Base-by-base conservation (phyloP, 2,888 invertebrate species). In the Harpagoxenus sublaevis region DNA sequence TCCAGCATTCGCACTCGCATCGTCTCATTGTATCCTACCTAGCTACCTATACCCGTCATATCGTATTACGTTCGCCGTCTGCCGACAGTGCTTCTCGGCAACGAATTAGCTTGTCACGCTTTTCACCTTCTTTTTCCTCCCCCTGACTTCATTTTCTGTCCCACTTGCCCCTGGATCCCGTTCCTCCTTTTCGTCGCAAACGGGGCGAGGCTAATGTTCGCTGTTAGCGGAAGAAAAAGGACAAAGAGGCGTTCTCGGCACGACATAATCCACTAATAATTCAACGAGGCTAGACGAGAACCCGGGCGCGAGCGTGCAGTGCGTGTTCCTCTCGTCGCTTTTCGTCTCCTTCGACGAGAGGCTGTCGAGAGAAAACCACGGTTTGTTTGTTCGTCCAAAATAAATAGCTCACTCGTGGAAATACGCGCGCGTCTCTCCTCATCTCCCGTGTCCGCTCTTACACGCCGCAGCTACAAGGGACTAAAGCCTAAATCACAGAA, bases 381-480 rank as follows among this genome's bases (percentile, higher is more conserved):
- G 92, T 91, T 90, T 92, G 91, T 92, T 92, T 92, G 88, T 91
- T 83, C 91, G 87, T 85, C 87, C 91, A 89, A 89, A 89, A 92
- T 92, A 92, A 92, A 92, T 91, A 92, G 84, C 86, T 84, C 74
- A 84, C 75, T 79, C 81, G 84, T 82, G 81, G 88, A 88, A 84
- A 84, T 75, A 75, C 82, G 73, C 78, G 31, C 77, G 84, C 73
- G 70, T 78, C 66, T 71, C 57, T 68, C 82, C 53, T 51, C 55
- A 23, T 31, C 42, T 53, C 42, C 28, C 15, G 53, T 28, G 8
- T 28, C 10, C 65, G 18, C 23, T 42, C 55, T 68, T 39, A 70
- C 48, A 35, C 23, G 39, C 75, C 35, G 28, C 53, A 51, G 39
- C 39, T 57, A 48, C 45, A 39, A 45, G 60, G 18, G 39, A 48